Conservation (phyloP, 2,888 invertebrate genomes). For the Pollenia griseotomentosa region DNA sequence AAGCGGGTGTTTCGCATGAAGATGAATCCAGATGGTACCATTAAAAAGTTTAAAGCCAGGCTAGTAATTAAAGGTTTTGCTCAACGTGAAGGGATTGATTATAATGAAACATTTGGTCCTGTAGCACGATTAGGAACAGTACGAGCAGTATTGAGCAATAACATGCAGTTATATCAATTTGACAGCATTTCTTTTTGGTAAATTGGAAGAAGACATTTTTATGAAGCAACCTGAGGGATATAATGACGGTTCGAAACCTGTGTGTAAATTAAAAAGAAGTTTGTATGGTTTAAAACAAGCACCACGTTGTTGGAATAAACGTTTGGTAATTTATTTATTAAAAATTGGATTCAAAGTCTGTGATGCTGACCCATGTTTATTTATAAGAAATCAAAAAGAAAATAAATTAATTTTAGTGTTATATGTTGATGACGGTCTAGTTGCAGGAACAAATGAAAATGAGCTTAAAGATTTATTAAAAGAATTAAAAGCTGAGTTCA, state of each 20-base stretch:
- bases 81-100: neutral
- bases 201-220: no score
- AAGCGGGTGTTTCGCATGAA: neutral
- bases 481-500: neutral
- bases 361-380: no score
- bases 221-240: no score
- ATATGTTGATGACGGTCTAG: neutral
- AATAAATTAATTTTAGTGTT: neutral
- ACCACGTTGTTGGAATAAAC: no score
- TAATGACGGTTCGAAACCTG: no score
- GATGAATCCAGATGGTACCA: neutral
- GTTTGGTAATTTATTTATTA: no score
- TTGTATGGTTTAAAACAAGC: neutral
- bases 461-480: neutral
- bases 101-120: constrained; percentile 18
- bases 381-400: no score
- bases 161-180: no score
- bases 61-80: constrained; percentile 2
- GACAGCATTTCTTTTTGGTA: no score
- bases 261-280: constrained; percentile 6
- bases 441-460: neutral
- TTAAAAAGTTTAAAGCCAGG: constrained; percentile 4
- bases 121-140: neutral
- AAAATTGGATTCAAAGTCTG: no score
- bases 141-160: no score